Percentiles rank a stretch among this genome's conserved stretches.
Evolutionary conservation across 1,140 invertebrate species (phyloP).

Genomic region (Camponotus vicinus): DNA sequence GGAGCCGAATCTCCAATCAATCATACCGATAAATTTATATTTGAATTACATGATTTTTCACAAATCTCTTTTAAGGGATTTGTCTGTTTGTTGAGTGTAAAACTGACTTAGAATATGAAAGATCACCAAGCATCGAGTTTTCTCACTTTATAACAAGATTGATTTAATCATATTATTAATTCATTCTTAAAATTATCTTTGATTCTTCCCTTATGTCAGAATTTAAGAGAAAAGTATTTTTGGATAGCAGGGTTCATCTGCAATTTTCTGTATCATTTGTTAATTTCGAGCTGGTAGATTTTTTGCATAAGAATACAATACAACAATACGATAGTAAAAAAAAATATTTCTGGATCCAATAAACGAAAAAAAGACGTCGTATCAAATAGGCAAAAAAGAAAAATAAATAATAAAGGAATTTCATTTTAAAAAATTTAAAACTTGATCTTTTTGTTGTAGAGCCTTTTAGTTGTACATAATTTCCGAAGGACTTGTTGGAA

Average conservation of each 20-base stretch:
- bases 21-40: slow-evolving; percentile 5
- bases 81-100: neutral
- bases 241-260: neutral
- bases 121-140: neutral
- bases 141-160: neutral
- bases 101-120: neutral
- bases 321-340: no score
- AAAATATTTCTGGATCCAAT: neutral
- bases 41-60: neutral
- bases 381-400: no score
- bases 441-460: neutral
- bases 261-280: neutral
- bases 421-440: neutral
- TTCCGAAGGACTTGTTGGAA: neutral
- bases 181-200: no score
- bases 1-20: slow-evolving; percentile 5
- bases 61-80: neutral
- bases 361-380: neutral
- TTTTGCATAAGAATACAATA: no score
- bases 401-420: neutral
- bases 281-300: neutral
- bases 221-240: neutral
- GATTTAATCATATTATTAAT: no score
- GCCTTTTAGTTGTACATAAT: neutral
- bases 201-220: neutral